A percentile compares a stretch with the other conserved stretches of the same genome.
phyloP scores from a whole-genome alignment of 2,797 vertebrate species.

The Ctenosaura bakeri region DNA sequence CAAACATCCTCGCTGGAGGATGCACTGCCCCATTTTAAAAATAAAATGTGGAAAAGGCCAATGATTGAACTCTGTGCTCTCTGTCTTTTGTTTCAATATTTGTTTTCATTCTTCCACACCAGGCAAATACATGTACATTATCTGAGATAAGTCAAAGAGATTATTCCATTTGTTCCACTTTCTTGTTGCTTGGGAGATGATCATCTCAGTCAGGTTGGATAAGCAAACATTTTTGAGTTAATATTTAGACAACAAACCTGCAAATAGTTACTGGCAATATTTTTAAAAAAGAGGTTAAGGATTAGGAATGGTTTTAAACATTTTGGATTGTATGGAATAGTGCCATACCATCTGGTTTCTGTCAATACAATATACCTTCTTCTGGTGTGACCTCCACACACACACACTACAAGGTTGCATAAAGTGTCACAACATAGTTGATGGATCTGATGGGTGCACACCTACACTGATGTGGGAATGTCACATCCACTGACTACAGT shows the following conservation, averaged over 20 bases:
- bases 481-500: no score
- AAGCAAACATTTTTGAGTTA: neutral
- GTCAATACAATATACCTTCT: no score
- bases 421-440: neutral
- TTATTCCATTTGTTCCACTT: conserved; percentile 6
- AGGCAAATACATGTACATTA: neutral
- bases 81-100: neutral
- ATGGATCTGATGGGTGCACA: neutral
- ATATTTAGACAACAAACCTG: conserved; percentile 4
- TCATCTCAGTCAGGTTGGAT: neutral
- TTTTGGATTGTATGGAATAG: neutral
- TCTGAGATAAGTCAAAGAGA: neutral
- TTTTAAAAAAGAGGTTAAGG: neutral
- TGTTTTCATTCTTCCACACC: conserved; percentile 2
- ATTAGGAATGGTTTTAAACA: neutral
- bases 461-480: no score
- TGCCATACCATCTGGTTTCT: neutral
- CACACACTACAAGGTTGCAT: no score
- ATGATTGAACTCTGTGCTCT: neutral
- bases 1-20: no score
- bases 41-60: no score
- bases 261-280: neutral
- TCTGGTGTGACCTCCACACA: no score
- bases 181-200: conserved; percentile 1
- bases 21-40: no score